Percentiles rank a stretch among this genome's conserved stretches.
Conservation (phyloP, 2,113 vertebrate genomes). For the Oreotrochilus melanogaster region DNA sequence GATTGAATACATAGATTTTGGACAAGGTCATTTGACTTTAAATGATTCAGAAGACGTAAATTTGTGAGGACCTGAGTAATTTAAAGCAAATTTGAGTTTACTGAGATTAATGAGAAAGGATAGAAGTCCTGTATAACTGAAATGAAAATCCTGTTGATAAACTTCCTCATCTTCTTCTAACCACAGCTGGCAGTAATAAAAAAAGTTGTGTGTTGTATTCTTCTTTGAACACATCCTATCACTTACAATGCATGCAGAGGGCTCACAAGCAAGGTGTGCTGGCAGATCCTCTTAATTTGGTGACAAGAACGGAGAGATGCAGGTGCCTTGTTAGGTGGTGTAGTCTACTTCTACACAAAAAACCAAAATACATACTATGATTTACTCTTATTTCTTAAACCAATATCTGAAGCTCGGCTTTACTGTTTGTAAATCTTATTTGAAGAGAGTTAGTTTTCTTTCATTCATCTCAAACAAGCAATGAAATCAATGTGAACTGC, state of each 20-base stretch:
- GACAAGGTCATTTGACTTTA: neutral
- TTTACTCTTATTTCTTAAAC: neutral
- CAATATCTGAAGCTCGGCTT: neutral
- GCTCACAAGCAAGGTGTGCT: neutral
- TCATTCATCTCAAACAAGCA: neutral
- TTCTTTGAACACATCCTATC: neutral
- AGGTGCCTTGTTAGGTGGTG: neutral
- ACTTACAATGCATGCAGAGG: neutral
- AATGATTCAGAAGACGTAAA: neutral
- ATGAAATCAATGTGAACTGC: neutral
- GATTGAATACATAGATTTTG: neutral
- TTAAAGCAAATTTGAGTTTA: neutral
- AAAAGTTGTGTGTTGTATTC: neutral
- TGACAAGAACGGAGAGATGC: neutral
- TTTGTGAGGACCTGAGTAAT: neutral
- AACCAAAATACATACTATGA: neutral
- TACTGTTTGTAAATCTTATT: neutral
- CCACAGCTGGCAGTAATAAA: neutral
- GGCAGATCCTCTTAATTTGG: neutral
- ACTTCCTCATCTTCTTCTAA: neutral
- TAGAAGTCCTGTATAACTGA: neutral
- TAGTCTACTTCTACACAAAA: neutral
- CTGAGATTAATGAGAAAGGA: neutral
- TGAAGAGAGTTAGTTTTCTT: neutral
- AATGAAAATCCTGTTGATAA: neutral